Percentiles rank a stretch among this genome's conserved stretches.
phyloP scores from a whole-genome alignment of 1,140 invertebrate genomes.

The Pectinophora gossypiella region DNA sequence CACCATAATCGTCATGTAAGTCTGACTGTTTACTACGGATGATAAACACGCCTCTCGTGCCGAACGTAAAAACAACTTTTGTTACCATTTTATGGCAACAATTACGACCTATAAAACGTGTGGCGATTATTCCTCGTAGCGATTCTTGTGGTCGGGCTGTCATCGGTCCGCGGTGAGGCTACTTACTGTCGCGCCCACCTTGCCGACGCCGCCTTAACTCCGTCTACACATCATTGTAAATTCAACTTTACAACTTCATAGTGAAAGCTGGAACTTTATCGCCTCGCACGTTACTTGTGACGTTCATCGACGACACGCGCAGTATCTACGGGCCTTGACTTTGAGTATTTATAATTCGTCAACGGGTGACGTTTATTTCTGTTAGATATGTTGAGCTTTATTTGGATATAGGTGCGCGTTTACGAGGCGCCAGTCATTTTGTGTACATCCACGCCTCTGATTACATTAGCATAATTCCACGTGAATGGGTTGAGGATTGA shows the following conservation, averaged over 20 bases:
- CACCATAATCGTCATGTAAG: constrained; percentile 54
- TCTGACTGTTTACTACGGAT: constrained; percentile 54
- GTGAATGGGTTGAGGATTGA: too few relatives aligned
- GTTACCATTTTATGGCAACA: constrained; percentile 72
- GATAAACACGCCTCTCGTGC: constrained; percentile 67
- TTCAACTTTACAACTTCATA: constrained; percentile 12
- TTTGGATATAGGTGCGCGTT: neutral
- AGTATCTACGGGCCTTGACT: constrained; percentile 41
- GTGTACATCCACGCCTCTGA: too few relatives aligned
- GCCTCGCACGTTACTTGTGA: neutral
- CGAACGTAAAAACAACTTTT: constrained; percentile 71
- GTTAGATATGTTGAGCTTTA: neutral
- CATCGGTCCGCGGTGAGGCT: constrained; percentile 42
- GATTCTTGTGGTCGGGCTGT: constrained; percentile 63
- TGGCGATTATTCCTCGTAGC: constrained; percentile 64
- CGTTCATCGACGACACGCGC: neutral
- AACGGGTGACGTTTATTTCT: constrained; percentile 34
- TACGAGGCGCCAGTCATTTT: too few relatives aligned
- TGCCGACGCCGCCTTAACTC: constrained; percentile 9
- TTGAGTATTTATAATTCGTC: constrained; percentile 58
- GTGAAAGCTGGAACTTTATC: neutral
- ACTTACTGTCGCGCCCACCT: constrained; percentile 17
- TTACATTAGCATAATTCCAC: too few relatives aligned
- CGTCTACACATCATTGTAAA: constrained; percentile 10
- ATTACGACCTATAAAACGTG: constrained; percentile 72